Evolutionary conservation across 2,797 vertebrate species (phyloP).

Genomic region (Phrynocephalus forsythii): DNA sequence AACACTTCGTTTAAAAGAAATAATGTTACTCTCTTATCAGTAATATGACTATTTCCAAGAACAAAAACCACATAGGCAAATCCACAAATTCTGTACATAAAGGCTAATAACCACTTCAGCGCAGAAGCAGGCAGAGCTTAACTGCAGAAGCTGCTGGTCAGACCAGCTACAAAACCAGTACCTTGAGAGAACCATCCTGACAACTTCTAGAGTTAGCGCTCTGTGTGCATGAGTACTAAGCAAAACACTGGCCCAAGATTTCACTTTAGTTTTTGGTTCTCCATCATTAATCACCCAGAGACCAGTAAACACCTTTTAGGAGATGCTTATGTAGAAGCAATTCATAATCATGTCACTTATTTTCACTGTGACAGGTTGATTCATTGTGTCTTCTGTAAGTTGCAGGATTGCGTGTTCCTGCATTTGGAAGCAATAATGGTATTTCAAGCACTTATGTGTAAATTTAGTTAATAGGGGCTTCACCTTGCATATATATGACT

Average conservation of each 20-base stretch:
- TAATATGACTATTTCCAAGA: neutral
- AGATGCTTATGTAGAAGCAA: neutral
- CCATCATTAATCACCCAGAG: neutral
- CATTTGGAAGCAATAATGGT: constrained; percentile 3
- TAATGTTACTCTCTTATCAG: neutral
- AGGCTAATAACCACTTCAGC: too few relatives aligned
- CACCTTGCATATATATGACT: neutral
- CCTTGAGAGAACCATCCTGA: neutral
- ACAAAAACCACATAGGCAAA: neutral
- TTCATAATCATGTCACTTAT: constrained; percentile 8
- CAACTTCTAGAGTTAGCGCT: too few relatives aligned
- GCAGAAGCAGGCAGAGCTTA: too few relatives aligned
- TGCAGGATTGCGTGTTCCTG: constrained; percentile 1
- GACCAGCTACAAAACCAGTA: neutral
- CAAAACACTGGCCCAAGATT: too few relatives aligned
- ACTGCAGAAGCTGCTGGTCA: too few relatives aligned
- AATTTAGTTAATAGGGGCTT: constrained; percentile 24
- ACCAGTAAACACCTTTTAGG: neutral
- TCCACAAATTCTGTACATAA: neutral
- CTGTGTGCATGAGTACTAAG: too few relatives aligned
- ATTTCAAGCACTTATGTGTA: constrained; percentile 16
- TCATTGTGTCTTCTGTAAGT: constrained; percentile 12
- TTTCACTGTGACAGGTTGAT: constrained; percentile 13
- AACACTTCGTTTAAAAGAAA: neutral
- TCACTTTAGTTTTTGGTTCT: neutral